Base-by-base conservation (phyloP, 1,140 invertebrate species). In the Gerris buenoi region DNA sequence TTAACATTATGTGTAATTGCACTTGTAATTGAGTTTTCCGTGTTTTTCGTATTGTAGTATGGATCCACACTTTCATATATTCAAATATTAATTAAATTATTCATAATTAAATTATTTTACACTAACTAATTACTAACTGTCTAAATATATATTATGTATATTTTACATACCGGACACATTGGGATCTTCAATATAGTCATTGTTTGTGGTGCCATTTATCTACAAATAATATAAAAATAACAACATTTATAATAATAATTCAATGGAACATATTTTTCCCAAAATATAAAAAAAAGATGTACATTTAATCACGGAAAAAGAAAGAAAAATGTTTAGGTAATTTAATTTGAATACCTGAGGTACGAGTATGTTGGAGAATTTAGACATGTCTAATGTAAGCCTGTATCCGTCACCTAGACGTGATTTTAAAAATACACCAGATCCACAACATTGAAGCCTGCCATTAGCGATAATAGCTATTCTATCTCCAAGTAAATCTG, bases 401-500 rank as follows among this genome's bases (percentile, higher is more conserved):
- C 67, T 68, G 64, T 72, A 73, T 2, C 71, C 71, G 29, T 60
- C 67, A 23, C 73, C 73, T 27, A 69, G 73, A 33, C 66, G 64
- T 18, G 78, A 79, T 74, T 88, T 88, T 2, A 88, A 75, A 72
- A 84, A 88, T 2, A 87, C 75, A 22, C 82, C 81, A 0, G 84
- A 84, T 1, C 86, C 86, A 70, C 79, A 80, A 69, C 84, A 83
- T 66, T 81, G 78, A 0, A 88, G 76, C 67, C 80, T 77, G 29
- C 86, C 87, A 68, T 83, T 77, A 14, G 82, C 79, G 18, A 88
- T 83, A 46, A 88, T 86, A 2, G 85, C 86, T 60, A 89, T 86
- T 63, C 87, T 73, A 72, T 88, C 86, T 18, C 85, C 85, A 1
- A 88, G 76, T 1, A 87, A 74, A 70, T 88, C 79, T 0, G 78